Percentiles rank a stretch among this genome's conserved stretches.
phyloP scores from a whole-genome alignment of 2,113 vertebrate species.

The Proteles cristata region DNA sequence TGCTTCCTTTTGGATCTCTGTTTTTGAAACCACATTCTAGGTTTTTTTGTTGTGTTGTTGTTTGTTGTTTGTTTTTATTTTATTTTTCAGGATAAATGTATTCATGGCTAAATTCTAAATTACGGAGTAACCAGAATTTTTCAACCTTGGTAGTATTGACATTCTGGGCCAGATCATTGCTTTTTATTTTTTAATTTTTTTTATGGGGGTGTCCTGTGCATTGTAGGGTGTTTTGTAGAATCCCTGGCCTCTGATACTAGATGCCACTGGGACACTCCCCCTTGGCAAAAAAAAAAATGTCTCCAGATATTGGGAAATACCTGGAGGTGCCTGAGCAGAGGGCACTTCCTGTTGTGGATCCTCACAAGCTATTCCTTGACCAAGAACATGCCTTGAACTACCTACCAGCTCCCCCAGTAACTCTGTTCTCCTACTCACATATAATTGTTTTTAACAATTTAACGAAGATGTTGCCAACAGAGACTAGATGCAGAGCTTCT shows the following conservation, averaged over 20 bases:
- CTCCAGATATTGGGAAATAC: neutral
- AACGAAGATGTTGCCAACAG: neutral
- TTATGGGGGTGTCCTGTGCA: neutral
- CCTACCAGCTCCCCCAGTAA: neutral
- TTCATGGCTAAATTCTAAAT: constrained; percentile 2
- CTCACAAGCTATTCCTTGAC: neutral
- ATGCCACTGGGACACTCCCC: neutral
- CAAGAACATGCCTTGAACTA: neutral
- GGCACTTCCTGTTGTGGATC: neutral
- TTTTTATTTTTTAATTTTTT: neutral
- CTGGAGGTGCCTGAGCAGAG: neutral
- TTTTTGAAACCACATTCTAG: neutral
- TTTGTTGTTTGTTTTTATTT: too few relatives aligned
- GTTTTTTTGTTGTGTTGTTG: neutral
- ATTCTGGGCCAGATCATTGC: neutral
- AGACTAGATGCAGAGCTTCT: neutral
- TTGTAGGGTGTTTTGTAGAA: neutral
- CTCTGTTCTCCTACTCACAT: neutral
- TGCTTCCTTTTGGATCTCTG: neutral
- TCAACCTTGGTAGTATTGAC: neutral
- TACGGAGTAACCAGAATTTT: neutral
- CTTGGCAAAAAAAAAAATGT: neutral
- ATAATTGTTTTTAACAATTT: neutral
- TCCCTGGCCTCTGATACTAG: neutral
- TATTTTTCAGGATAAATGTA: neutral